A percentile compares a stretch with the other conserved stretches of the same genome.
These are phyloP conservation scores for Ictalurus furcatus DNA, from an alignment of 2,113 vertebrate species.

Conservation along the genomic window DNA sequence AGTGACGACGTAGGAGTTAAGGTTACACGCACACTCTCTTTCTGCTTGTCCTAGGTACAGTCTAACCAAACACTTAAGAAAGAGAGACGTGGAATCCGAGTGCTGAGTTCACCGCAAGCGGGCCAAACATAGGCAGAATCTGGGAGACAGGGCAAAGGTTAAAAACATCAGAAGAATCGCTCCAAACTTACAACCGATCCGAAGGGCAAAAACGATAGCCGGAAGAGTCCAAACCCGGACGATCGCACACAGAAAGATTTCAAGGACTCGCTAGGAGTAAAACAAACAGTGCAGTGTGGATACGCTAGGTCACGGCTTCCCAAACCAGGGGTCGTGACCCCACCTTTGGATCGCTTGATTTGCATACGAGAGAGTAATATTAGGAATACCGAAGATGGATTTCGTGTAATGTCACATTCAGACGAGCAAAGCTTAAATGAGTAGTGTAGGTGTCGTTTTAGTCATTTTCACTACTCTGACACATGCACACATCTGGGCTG, in stretches of 20 bases:
- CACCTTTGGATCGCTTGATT: too few species aligned
- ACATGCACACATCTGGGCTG: too few species aligned
- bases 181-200: not conserved
- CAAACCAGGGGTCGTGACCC: not conserved
- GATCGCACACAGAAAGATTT: not conserved
- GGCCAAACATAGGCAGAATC: not conserved
- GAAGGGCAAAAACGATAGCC: not conserved
- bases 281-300: not conserved
- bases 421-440: too few species aligned
- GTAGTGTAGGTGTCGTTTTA: too few species aligned
- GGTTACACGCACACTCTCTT: not conserved
- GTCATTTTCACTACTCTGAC: too few species aligned
- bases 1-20: too few species aligned
- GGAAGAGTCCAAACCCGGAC: not conserved
- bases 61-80: not conserved
- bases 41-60: not conserved
- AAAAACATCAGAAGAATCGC: conserved; percentile 19
- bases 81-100: not conserved
- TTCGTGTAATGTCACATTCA: too few species aligned
- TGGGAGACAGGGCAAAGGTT: not conserved
- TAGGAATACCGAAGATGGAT: too few species aligned
- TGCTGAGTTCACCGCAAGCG: not conserved
- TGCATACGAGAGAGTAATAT: too few species aligned
- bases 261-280: not conserved
- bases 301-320: not conserved